Conservation (phyloP, 2,797 vertebrate genomes). For the Clangula hyemalis region DNA sequence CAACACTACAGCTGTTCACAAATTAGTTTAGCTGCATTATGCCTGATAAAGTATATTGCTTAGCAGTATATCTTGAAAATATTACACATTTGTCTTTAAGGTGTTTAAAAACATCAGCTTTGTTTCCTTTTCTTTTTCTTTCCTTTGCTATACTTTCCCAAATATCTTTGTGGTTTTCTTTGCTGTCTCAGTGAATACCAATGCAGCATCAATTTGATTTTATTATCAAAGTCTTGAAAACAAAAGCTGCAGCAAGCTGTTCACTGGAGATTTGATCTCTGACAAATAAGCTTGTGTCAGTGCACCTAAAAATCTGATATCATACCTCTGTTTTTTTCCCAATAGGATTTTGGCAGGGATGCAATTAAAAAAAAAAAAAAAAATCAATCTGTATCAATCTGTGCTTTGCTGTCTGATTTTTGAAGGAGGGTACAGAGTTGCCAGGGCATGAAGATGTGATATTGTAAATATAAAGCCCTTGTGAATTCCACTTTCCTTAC, state of each 20-base stretch:
- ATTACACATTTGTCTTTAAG: constrained; percentile 15
- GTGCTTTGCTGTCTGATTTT: constrained; percentile 50
- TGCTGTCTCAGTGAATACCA: constrained; percentile 34
- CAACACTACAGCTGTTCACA: not conserved
- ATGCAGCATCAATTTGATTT: constrained; percentile 57
- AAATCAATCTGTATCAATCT: constrained; percentile 70
- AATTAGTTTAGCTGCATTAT: constrained; percentile 17
- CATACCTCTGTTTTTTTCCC: constrained; percentile 34
- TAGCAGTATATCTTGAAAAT: not conserved
- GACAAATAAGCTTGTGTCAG: constrained; percentile 58
- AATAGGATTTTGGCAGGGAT: constrained; percentile 27
- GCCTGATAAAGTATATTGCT: not conserved
- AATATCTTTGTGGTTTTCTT: constrained; percentile 32
- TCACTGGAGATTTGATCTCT: constrained; percentile 64
- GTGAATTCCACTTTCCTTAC: not conserved
- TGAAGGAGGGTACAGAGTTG: constrained; percentile 31
- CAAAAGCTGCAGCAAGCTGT: constrained; percentile 39
- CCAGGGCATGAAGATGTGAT: not conserved
- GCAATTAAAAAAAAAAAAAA: constrained; percentile 54
- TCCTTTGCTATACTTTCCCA: constrained; percentile 35
- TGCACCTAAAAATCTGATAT: constrained; percentile 7
- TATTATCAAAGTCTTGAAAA: constrained; percentile 65
- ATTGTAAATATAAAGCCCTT: constrained; percentile 14
- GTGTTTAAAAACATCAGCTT: constrained; percentile 7
- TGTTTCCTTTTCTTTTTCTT: not conserved